Conservation (phyloP, 2,797 vertebrate genomes). For the Tenualosa thibaudeaui region DNA sequence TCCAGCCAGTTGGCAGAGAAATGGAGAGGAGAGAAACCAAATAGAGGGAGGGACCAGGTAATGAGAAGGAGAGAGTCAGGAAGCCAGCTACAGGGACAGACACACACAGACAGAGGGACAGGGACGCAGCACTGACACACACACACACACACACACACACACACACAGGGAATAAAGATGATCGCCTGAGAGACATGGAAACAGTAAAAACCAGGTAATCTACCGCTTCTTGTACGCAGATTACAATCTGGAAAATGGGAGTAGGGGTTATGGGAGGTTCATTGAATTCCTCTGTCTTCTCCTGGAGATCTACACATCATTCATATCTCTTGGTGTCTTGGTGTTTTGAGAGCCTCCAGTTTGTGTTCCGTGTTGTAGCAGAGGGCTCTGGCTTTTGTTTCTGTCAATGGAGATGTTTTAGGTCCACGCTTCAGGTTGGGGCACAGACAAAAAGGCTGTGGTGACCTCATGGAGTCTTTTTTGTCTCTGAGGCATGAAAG, state of each 20-base stretch:
- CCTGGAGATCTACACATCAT: background rate
- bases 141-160: background rate
- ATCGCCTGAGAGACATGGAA: background rate
- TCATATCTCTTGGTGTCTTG: background rate
- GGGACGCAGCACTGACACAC: background rate
- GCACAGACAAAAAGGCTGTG: background rate
- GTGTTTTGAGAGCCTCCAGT: background rate
- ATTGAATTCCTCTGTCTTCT: background rate
- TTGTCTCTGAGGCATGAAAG: background rate
- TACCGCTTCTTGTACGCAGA: background rate
- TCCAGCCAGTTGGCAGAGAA: conserved; percentile 16
- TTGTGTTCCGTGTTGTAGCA: background rate
- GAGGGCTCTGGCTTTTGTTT: background rate
- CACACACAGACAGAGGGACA: background rate
- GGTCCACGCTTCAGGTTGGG: background rate
- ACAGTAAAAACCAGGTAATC: background rate
- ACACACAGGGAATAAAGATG: background rate
- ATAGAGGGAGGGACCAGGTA: background rate
- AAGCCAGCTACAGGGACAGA: background rate
- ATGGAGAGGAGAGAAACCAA: background rate
- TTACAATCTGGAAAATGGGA: background rate
- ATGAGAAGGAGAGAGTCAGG: background rate
- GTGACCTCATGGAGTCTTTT: background rate
- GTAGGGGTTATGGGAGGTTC: background rate
- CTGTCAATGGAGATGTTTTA: background rate